Evolutionary conservation across 1,140 invertebrate species (phyloP), one percentile per base, ranked within the genome.

Genomic region (Phymorhynchus buccinoides): DNA sequence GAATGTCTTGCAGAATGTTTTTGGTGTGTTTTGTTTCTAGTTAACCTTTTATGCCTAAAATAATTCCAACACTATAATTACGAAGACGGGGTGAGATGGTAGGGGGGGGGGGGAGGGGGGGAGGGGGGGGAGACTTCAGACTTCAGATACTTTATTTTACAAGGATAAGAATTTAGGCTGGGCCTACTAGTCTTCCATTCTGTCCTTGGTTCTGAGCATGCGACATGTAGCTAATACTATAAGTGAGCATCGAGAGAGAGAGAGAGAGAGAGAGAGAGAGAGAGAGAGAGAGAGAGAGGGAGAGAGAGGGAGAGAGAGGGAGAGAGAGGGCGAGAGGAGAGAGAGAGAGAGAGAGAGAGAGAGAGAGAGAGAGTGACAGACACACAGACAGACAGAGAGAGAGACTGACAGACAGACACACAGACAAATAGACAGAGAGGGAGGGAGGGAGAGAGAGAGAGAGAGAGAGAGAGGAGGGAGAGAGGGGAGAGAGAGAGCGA

Each of bases 301-400:
- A 80, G 22, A 27, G 22, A 56, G 14, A 44, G 27, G 30, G 22
- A 52, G 30, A 9, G 37, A 30, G 6, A 73, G 27, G 6, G 68
- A 73, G 6, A 37, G 27, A 73, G 27, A 7, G 27, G 27, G 68
- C n/a, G 27, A 73, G 6, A 37, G 6, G 6, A 27, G 6, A 7
- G 68, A 73, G 27, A 9, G 9, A 82, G 48, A 41, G 52, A 62
- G 80, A 56, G 80, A 62, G 52, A 52, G 48, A 41, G 39, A 41
- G 39, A 66, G 56, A 41, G 39, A 62, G 42, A 66, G 56, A 41
- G 56, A 66, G 56, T 35, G 6, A 62, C n/a, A 56, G 7, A 62
- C 22, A 12, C 22, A 62, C 18, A 7, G 62, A 41, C 22, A 32
- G 56, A 62, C 56, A 14, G 56, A 62, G 7, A 62, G 56, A 62